Percentiles rank a stretch among this genome's conserved stretches.
These are phyloP conservation scores for Pedionomus torquatus DNA, from an alignment of 2,113 vertebrate genomes.

Conservation along the genomic window DNA sequence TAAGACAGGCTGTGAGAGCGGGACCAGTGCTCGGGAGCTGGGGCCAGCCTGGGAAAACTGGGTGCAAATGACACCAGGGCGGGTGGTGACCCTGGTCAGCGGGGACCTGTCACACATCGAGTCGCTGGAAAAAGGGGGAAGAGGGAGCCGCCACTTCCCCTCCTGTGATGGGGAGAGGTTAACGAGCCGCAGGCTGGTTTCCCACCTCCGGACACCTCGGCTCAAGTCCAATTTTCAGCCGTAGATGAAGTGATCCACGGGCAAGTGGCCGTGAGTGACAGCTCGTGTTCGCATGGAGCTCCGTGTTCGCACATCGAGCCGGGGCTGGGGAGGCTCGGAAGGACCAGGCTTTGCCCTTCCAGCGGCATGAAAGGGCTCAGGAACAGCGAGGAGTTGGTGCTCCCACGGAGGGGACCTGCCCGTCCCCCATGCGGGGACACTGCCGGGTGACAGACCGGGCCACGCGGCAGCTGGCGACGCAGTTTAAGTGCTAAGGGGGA, in stretches of 20 bases:
- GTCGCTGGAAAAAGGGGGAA: background rate
- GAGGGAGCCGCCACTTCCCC: background rate
- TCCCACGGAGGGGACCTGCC: background rate
- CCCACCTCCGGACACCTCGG: constrained; percentile 31
- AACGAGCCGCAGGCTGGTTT: constrained; percentile 33
- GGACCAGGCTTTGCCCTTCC: background rate
- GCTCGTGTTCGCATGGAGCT: background rate
- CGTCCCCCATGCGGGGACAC: background rate
- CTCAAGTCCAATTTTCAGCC: constrained; percentile 58
- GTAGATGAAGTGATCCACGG: background rate
- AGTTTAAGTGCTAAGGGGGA: background rate
- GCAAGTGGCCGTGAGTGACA: background rate
- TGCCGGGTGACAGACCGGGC: background rate
- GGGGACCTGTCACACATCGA: background rate
- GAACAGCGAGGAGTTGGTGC: background rate
- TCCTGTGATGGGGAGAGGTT: background rate
- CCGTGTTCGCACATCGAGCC: background rate
- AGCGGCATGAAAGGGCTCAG: background rate
- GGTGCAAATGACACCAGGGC: background rate
- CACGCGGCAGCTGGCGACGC: background rate
- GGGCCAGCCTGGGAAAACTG: background rate
- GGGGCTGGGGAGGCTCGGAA: background rate
- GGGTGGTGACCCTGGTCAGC: background rate
- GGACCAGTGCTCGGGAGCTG: background rate
- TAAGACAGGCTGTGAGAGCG: background rate